Conservation (phyloP, 1,140 invertebrate species). For the Triops longicaudatus region DNA sequence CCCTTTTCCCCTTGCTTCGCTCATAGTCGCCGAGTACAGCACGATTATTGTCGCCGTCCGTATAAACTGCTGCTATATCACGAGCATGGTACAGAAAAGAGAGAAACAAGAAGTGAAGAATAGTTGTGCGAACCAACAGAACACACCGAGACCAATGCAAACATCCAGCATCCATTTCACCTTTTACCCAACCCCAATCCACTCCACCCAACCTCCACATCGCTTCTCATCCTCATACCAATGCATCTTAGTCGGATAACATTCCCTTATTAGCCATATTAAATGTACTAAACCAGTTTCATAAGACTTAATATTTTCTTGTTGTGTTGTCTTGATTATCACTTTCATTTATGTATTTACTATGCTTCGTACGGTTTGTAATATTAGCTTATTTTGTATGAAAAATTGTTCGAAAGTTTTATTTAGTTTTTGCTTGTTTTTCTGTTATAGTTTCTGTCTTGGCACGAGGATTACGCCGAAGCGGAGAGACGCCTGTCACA, state of each 20-base stretch:
- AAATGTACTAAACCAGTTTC: not conserved
- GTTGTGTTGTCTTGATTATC: not conserved
- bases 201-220: not conserved
- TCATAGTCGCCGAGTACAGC: too few relatives aligned
- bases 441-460: not conserved
- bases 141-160: not conserved
- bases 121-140: slow-evolving; percentile 4
- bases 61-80: not conserved
- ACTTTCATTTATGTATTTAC: too few relatives aligned
- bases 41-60: not conserved
- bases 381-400: too few relatives aligned
- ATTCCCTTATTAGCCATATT: not conserved
- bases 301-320: too few relatives aligned
- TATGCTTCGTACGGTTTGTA: too few relatives aligned
- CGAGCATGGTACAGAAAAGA: not conserved
- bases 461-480: not conserved
- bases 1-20: not conserved
- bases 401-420: too few relatives aligned
- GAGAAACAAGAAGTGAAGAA: not conserved
- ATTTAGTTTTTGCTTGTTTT: not conserved
- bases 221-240: not conserved
- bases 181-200: too few relatives aligned
- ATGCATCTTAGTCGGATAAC: not conserved
- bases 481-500: not conserved
- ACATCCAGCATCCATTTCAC: slow-evolving; percentile 5